Base-by-base conservation (phyloP, 2,113 vertebrate species). In the Spilogale gracilis region DNA sequence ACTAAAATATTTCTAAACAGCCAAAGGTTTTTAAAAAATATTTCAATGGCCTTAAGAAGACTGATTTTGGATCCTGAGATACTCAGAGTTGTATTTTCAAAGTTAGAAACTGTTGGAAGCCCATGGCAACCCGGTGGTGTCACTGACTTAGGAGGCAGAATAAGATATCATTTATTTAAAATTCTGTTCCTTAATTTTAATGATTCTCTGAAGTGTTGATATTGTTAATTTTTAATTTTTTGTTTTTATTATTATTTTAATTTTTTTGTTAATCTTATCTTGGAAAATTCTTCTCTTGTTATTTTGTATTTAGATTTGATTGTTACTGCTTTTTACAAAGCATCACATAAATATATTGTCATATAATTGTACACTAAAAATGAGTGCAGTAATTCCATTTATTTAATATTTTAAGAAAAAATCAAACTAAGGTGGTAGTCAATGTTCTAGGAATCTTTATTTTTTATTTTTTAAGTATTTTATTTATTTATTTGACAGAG, bases 271-370 rank as follows among this genome's bases (percentile, higher is more conserved):
- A 38, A 38, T 38, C 38, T 38, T 96, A 69, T n/a, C 76, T 90
- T 86, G 17, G 17, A 50, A 38, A 83, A 65, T 76, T 84, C 18
- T 83, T 83, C 67, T 74, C 38, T 76, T 76, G 10, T 81, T 90
- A 85, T 76, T 61, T 91, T 95, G 20, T 85, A 21, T 89, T 97
- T 94, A 38, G 18, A 71, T 93, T 95, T 58, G 27, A 87, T 89
- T 91, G 23, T 60, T 73, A 79, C 58, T 93, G 48, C 13, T 54
- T 89, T 58, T 81, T 85, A 18, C 45, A 95, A 95, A 84, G 63
- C 5, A 73, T 38, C 18, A 11, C 56, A 63, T 61, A 76, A 95
- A 58, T 38, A 63, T 52, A 67, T 30, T 67, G 43, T n/a, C 7
- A 76, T 78, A 69, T 2, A 94, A 30, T 45, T 50, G 12, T 9